Base-by-base conservation (phyloP, 2,888 invertebrate genomes). In the Nipponacmea schrenckii region DNA sequence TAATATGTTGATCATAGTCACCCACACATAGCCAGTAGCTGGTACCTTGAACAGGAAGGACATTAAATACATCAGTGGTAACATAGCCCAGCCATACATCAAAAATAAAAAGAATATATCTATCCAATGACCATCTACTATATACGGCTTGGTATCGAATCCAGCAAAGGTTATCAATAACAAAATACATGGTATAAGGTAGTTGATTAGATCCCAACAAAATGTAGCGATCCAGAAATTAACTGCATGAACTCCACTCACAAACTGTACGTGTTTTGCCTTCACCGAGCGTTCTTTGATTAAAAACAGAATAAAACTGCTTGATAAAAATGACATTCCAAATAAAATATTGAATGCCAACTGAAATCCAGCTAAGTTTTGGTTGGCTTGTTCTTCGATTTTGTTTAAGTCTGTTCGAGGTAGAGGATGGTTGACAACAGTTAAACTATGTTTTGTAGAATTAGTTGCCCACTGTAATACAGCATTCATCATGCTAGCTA, bases 271-370 rank as follows among this genome's bases (percentile, higher is more conserved):
- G 70, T 85, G 86, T 71, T 87, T 87, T n/a, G 87, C 84, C 64
- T 84, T 85, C 5, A 77, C 91, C 4, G 92, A 89, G 20, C 93
- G 91, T 85, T 95, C 95, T 89, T 93, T 90, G 66, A 93, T 87
- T 14, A 90, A 84, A 77, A 91, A 91, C 20, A 91, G 79, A 5
- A 90, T 87, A 78, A 91, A 91, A 71, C 90, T 90, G 69, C 90
- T 89, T 2, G 89, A 85, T 2, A 91, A 84, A 78, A 91, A 90
- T 0, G 90, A 84, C 88, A 90, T 89, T 62, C 89, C 92, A 82
- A 95, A 93, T 0, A 93, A 92, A 86, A 95, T 90, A 81, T 93
- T 93, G 86, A 93, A 94, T 15, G 93, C 93, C 66, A 95, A 90
- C 77, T 93, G 93, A 72, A 93, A 92, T 0, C 92, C 92, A 31